Evolutionary conservation across 2,888 invertebrate species (phyloP), one percentile per base, ranked within the genome.

Genomic region (Koerneria pararmatus): DNA sequence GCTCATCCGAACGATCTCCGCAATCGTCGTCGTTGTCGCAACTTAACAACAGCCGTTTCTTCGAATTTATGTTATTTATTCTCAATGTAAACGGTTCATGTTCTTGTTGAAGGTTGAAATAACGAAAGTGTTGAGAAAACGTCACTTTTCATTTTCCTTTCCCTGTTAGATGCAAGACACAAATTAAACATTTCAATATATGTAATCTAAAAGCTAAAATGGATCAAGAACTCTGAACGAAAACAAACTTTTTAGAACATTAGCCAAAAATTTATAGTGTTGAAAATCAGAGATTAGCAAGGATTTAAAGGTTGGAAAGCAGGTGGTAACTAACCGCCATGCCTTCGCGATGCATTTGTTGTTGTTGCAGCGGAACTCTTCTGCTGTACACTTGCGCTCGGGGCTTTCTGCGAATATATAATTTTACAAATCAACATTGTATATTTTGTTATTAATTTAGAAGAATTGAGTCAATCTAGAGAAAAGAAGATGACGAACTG

Each of bases 1-100:
- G 92, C 82, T 97, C 97, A 80, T 97, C 97, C 11, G 92, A 91
- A 19, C 93, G 93, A 83, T 95, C 95, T 0, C 93, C 92, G 83
- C 97, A 97, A 84, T 97, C 95, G 82, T 94, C 93, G 84, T 95
- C 95, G 83, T 93, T 92, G 70, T 84, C 85, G 71, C 84, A 85
- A 27, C 71, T 53, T 70, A n/a, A n/a, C n/a, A n/a, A n/a, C n/a
- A 19, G 41, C 19, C 19, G 41, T 41, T 41, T 41, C 8, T 19
- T 41, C 19, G 41, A 11, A 11, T 41, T n/a, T n/a, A n/a, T n/a
- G n/a, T n/a, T n/a, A n/a, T 41, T 41, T 11, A 8, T 41, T 41
- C 11, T 41, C 19, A 11, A 41, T 19, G 8, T 41, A 41, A 11
- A 19, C 19, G 8, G 41, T 41, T 41, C 19, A 41, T 19, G 41